Evolutionary conservation across 2,888 invertebrate genomes (phyloP).

Genomic region (Torymus tubicola): DNA sequence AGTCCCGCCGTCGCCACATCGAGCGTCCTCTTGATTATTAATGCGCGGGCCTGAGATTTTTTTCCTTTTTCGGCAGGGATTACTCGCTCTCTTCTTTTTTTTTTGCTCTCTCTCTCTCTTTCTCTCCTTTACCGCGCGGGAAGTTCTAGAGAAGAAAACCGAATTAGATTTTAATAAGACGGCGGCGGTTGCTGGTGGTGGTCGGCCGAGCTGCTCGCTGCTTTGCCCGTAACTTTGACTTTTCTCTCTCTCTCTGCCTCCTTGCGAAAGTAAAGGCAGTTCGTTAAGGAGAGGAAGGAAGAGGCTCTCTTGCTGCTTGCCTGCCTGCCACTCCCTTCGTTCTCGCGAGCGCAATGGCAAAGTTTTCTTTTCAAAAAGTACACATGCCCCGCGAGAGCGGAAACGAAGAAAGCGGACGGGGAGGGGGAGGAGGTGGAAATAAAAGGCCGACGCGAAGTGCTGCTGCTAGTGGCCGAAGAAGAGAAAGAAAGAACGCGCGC

Average conservation of each 20-base stretch:
- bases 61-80: too few species aligned
- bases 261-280: not conserved
- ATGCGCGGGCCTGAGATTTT: too few species aligned
- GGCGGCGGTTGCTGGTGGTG: not conserved
- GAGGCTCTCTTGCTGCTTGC: not conserved
- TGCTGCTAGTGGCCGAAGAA: not conserved
- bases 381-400: slow-evolving; percentile 6
- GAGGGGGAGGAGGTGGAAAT: not conserved
- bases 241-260: not conserved
- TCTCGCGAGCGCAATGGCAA: not conserved
- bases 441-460: slow-evolving; percentile 6
- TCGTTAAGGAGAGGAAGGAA: slow-evolving; percentile 20
- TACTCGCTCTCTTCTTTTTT: too few species aligned
- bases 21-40: too few species aligned
- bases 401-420: not conserved
- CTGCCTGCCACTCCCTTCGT: too few species aligned
- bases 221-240: not conserved
- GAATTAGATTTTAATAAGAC: slow-evolving; percentile 42
- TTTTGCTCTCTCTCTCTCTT: too few species aligned
- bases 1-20: too few species aligned
- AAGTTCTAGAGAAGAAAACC: slow-evolving; percentile 6
- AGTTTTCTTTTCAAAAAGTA: slow-evolving; percentile 43
- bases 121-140: not conserved
- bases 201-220: too few species aligned
- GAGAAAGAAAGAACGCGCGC: slow-evolving; percentile 4